Base-by-base conservation (phyloP, 2,888 invertebrate genomes). In the Cephus pulcher region DNA sequence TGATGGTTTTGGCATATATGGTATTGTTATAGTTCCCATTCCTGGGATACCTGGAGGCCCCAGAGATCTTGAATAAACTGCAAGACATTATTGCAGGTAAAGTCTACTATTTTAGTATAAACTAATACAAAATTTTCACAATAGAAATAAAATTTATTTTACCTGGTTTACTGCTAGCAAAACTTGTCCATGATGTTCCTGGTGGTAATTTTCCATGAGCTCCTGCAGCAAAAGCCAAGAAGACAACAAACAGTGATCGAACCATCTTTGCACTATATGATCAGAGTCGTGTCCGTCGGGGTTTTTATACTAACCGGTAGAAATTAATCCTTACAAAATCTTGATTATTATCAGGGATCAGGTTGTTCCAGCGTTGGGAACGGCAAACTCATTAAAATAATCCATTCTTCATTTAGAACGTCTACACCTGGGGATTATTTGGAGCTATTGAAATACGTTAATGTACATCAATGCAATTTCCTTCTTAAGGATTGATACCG, bases 381-480 rank as follows among this genome's bases (percentile, higher is more conserved):
- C 78, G 78, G 75, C 30, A 77, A 70, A 68, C 77, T 84, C 75
- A 85, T 84, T 85, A 84, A 81, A 82, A 84, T 87, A 85, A 87
- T 87, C 83, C 84, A 71, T 33, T 73, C 78, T 35, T 78, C 40
- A 73, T 70, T 75, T 75, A 69, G 76, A 81, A 80, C 81, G 79
- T 81, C 71, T 80, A 56, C 89, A 90, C 84, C 84, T 90, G 89
- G 78, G 81, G 85, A 87, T 88, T 88, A 89, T 73, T 32, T 30
- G n/a, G 11, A 33, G 71, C 73, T 75, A 80, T 78, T 82, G 75
- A 73, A 73, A 82, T 83, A 79, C 79, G 73, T 37, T 76, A 73
- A 69, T 70, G 74, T 69, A 74, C 68, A 74, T 34, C 30, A 80
- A 78, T 82, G 76, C 70, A 82, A 86, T 86, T 86, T 84, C 80